These are phyloP conservation scores for Apeira syringaria DNA, from an alignment of 2,888 invertebrate genomes.

Conservation along the genomic window DNA sequence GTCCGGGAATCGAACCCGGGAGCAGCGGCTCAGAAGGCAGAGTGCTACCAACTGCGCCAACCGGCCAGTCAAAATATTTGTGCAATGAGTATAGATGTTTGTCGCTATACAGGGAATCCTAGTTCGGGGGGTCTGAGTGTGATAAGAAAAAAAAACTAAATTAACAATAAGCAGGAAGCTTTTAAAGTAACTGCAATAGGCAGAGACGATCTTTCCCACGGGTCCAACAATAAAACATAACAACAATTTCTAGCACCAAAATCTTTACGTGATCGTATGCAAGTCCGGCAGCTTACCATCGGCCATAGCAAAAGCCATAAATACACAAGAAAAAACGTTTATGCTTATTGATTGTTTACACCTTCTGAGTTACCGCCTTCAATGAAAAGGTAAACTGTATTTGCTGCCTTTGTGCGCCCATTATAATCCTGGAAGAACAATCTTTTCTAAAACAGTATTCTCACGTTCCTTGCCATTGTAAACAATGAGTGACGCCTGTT, in stretches of 20 bases:
- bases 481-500: slow-evolving; percentile 63
- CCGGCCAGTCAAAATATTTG: too few relatives aligned
- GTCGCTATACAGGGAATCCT: too few relatives aligned
- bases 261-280: slow-evolving; percentile 77
- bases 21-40: too few relatives aligned
- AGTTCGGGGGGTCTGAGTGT: too few relatives aligned
- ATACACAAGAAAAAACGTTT: slow-evolving; percentile 7
- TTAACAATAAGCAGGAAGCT: slow-evolving; percentile 50
- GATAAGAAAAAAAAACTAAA: too few relatives aligned
- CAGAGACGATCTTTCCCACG: slow-evolving; percentile 62
- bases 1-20: too few relatives aligned
- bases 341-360: slow-evolving; percentile 60
- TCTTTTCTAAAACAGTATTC: slow-evolving; percentile 52
- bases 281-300: slow-evolving; percentile 67
- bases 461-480: slow-evolving; percentile 77
- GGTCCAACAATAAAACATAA: slow-evolving; percentile 48
- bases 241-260: slow-evolving; percentile 71
- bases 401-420: slow-evolving; percentile 71
- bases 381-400: slow-evolving; percentile 59
- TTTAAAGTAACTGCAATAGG: slow-evolving; percentile 12
- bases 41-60: too few relatives aligned
- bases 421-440: slow-evolving; percentile 26
- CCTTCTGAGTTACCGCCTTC: slow-evolving; percentile 69
- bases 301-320: slow-evolving; percentile 24
- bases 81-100: too few relatives aligned